A percentile compares a stretch with the other conserved stretches of the same genome.
These are phyloP conservation scores for Caenorhabditis doughertyi DNA, from an alignment of 2,888 invertebrate species.

Conservation along the genomic window DNA sequence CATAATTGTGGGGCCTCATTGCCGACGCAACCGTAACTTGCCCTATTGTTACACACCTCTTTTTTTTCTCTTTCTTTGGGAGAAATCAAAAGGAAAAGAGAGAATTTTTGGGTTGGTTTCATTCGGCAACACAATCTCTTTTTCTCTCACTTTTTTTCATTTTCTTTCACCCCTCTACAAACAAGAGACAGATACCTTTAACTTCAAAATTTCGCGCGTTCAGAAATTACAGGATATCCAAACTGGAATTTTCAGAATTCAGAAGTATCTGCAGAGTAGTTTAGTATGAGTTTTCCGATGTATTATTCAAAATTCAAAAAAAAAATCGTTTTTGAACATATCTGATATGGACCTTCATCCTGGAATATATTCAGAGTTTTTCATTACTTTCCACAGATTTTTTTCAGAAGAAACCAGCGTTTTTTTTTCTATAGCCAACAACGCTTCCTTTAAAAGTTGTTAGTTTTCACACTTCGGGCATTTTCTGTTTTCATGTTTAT, in stretches of 20 bases:
- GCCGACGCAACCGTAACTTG: conserved; percentile 48
- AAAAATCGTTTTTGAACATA: too few relatives aligned
- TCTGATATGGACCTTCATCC: too few relatives aligned
- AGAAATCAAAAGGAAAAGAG: conserved; percentile 6
- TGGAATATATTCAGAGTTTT: too few relatives aligned
- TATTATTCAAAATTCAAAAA: too few relatives aligned
- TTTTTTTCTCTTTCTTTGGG: conserved; percentile 16
- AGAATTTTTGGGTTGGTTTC: conserved; percentile 44
- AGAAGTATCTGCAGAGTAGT: too few relatives aligned
- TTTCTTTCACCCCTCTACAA: conserved; percentile 26
- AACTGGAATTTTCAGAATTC: background rate
- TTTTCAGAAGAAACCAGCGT: too few relatives aligned
- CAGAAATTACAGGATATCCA: background rate
- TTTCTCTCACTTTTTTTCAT: conserved; percentile 33
- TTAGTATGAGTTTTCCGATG: too few relatives aligned
- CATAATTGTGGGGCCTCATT: conserved; percentile 47
- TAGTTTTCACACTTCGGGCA: conserved; percentile 2
- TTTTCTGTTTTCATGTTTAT: background rate
- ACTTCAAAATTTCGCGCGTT: conserved; percentile 31
- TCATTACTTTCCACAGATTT: too few relatives aligned
- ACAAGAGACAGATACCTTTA: conserved; percentile 33
- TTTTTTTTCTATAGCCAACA: background rate
- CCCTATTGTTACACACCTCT: conserved; percentile 46
- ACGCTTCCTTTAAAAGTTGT: background rate
- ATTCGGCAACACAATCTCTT: conserved; percentile 54